Evolutionary conservation across 2,113 vertebrate genomes (phyloP), one percentile per base, ranked within the genome.

Genomic region (Sardina pilchardus): DNA sequence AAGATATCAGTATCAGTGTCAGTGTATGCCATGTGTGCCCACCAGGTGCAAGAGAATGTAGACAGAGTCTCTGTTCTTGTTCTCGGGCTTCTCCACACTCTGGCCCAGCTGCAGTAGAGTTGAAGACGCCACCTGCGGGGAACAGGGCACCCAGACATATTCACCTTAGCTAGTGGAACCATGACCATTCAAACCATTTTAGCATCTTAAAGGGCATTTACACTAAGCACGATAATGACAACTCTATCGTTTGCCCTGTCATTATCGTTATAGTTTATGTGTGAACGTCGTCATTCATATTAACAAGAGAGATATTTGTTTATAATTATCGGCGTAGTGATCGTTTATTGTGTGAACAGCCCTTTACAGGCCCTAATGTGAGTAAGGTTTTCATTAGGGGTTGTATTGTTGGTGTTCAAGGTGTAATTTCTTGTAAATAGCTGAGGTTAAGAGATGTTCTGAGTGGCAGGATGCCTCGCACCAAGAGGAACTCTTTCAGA

Each of bases 401-500:
- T 47, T 47, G 45, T 14, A 12, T 47, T 47, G 45, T 47, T 12
- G 12, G 45, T 47, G 12, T 47, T 47, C n/a, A 47, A 47, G 45
- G 45, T 9, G 45, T 47, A 9, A 47, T 47, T 47, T 12, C 45
- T 47, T 59, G 75, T 63, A 82, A 85, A 88, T 83, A 34, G 6
- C 45, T 47, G 6, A 24, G 24, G 21, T 78, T 34, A 4, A 12
- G 1, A 10, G 3, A 30, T 71, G 1, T 71, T 14, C 1, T 12
- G 34, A 30, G 2, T 12, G 8, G 71, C 26, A 34, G 16, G 30
- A 17, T 21, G 21, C 21, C 1, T 59, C 96, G 94, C 84, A 98
- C 97, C 96, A 96, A 85, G 80, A 99, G 94, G 90, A 99, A 99
- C 84, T 99, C 97, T 88, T 96, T 96, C 12, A 99, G 96, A 53